A percentile compares a stretch with the other conserved stretches of the same genome.
phyloP scores from a whole-genome alignment of 2,888 invertebrate genomes.

The Ectemnius lituratus region DNA sequence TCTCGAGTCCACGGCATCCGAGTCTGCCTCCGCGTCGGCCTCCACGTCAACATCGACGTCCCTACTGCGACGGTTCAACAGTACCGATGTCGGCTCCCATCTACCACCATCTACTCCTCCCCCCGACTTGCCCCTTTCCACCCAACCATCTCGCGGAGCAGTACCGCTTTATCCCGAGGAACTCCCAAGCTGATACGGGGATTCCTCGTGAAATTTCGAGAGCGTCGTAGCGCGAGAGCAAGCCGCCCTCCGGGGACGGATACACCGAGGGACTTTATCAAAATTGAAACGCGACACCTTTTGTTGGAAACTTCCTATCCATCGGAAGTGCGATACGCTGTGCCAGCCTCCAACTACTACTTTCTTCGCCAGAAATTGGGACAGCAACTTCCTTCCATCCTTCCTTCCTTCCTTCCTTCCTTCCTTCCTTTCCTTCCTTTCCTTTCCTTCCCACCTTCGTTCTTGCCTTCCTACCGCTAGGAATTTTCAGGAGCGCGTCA shows the following conservation, averaged over 20 bases:
- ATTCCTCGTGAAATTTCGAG: slow-evolving; percentile 57
- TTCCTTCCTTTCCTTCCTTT: not conserved
- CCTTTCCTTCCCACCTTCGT: not conserved
- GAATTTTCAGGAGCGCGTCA: too few relatives aligned
- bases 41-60: too few relatives aligned
- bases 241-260: slow-evolving; percentile 41
- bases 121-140: too few relatives aligned
- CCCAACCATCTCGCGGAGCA: not conserved
- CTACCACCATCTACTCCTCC: too few relatives aligned
- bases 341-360: slow-evolving; percentile 6
- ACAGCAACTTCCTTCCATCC: slow-evolving; percentile 7
- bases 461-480: not conserved
- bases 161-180: too few relatives aligned
- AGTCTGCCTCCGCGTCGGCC: too few relatives aligned
- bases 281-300: slow-evolving; percentile 68
- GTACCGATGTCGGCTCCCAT: not conserved
- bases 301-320: slow-evolving; percentile 59
- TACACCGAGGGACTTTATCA: slow-evolving; percentile 60
- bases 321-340: slow-evolving; percentile 38
- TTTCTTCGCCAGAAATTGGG: slow-evolving; percentile 27
- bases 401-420: not conserved
- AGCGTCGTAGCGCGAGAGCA: slow-evolving; percentile 30
- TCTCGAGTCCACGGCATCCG: too few relatives aligned
- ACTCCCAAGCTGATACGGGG: slow-evolving; percentile 12
- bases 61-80: too few relatives aligned